Evolutionary conservation across 2,888 invertebrate genomes (phyloP).

Genomic region (Blera fallax): DNA sequence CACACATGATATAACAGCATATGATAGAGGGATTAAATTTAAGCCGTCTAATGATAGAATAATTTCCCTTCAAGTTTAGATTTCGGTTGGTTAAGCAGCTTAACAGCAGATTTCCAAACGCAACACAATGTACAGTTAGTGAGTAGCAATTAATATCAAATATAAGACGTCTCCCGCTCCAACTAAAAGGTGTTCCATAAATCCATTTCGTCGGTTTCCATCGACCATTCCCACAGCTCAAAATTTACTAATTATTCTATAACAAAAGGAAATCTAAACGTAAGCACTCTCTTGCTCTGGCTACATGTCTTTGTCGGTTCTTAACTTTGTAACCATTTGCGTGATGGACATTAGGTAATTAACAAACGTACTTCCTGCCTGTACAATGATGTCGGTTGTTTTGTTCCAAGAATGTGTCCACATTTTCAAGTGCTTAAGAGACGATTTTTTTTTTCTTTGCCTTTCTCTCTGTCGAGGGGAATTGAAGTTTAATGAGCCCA

Average conservation of each 20-base stretch:
- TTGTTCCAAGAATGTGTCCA: constrained; percentile 54
- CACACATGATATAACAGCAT: not conserved
- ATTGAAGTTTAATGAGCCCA: constrained; percentile 67
- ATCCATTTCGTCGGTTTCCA: not conserved
- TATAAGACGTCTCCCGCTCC: not conserved
- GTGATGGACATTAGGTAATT: constrained; percentile 64
- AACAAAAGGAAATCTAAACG: not conserved
- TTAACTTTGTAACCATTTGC: constrained; percentile 44
- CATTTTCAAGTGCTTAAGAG: constrained; percentile 34
- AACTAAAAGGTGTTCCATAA: constrained; percentile 6
- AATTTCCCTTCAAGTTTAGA: constrained; percentile 35
- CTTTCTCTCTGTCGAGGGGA: constrained; percentile 37
- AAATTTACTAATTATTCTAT: constrained; percentile 28
- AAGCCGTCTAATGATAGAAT: constrained; percentile 47
- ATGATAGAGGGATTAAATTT: constrained; percentile 3
- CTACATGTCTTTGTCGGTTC: constrained; percentile 38
- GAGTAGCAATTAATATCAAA: constrained; percentile 39
- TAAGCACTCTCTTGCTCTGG: not conserved
- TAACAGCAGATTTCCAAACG: constrained; percentile 32
- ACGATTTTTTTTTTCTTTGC: not conserved
- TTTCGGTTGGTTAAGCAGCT: constrained; percentile 45
- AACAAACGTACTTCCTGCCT: constrained; percentile 64
- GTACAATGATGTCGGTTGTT: constrained; percentile 35
- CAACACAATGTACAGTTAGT: not conserved
- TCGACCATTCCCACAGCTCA: not conserved